Evolutionary conservation across 1,140 invertebrate species (phyloP), one percentile per base, ranked within the genome.

Genomic region (Coboldia fuscipes): DNA sequence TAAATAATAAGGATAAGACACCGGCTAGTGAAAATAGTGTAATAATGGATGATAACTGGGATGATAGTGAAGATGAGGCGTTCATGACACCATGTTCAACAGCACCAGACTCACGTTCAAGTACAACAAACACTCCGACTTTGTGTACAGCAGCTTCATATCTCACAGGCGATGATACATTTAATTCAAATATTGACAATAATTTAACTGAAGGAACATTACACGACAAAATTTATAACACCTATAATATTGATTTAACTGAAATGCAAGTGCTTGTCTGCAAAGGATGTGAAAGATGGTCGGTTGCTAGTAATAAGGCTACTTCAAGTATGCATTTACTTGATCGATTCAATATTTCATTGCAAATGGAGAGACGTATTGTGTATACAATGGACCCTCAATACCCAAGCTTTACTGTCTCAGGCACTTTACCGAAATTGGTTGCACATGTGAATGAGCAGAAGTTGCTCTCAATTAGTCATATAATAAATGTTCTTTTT

Each of bases 31-130:
- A 10, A 3, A n/a, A 18, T 30, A 30, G 29, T 15, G 17, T 16
- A 16, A 15, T 18, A 13, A 16, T 16, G 4, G 6, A 13, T 16
- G 4, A 13, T 13, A 9, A 4, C 17, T 16, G 29, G 4, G 15
- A 32, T 4, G 50, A 55, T 20, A 54, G 46, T 37, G 62, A 66
- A 41, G 61, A 65, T 38, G 61, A 62, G 42, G 65, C 69, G 43
- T 96, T 85, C 54, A 68, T 85, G 50, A 96, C 89, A 4, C 89
- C 88, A 9, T 84, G 84, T 47, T 90, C 85, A 3, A 90, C 86
- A 12, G 88, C 88, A 6, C 80, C 78, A n/a, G 73, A 69, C 10
- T 79, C 75, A 45, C 65, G 75, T 43, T 68, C 65, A 29, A 75
- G 69, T 45, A 61, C 62, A 17, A 62, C 62, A 0, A 51, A 63